Conservation (phyloP, 2,888 invertebrate genomes). For the Colostygia pectinataria region DNA sequence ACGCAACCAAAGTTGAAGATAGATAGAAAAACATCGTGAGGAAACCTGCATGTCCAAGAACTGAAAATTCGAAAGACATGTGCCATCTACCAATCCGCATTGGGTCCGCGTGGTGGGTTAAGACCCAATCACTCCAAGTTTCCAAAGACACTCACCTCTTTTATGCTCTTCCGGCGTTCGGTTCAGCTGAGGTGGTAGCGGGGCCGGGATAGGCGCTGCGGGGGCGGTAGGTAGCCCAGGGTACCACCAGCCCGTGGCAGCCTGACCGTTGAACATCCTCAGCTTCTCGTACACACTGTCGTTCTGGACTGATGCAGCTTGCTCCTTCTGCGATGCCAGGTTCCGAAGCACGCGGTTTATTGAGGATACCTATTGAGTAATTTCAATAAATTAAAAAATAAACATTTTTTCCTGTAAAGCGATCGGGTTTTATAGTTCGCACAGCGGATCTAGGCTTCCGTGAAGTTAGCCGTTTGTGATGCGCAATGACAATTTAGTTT, state of each 20-base stretch:
- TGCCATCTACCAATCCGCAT: too few species aligned
- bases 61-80: too few species aligned
- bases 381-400: constrained; percentile 19
- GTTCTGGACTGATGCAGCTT: constrained; percentile 90
- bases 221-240: constrained; percentile 89
- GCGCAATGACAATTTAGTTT: too few species aligned
- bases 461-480: too few species aligned
- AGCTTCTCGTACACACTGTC: constrained; percentile 97
- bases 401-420: constrained; percentile 29
- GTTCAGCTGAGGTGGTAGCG: constrained; percentile 81
- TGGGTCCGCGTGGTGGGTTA: too few species aligned
- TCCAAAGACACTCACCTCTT: constrained; percentile 82
- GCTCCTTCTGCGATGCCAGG: constrained; percentile 97
- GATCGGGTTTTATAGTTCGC: too few species aligned
- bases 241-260: constrained; percentile 93
- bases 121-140: too few species aligned
- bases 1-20: too few species aligned
- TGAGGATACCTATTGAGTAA: constrained; percentile 91
- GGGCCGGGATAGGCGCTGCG: constrained; percentile 88
- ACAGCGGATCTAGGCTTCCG: too few species aligned
- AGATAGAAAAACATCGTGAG: too few species aligned
- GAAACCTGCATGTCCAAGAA: too few species aligned
- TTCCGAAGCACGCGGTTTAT: constrained; percentile 98
- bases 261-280: constrained; percentile 96
- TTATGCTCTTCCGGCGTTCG: constrained; percentile 88